Percentiles rank a stretch among this genome's conserved stretches.
These are phyloP conservation scores for Indicator maculatus DNA, from an alignment of 2,113 vertebrate genomes.

Conservation along the genomic window DNA sequence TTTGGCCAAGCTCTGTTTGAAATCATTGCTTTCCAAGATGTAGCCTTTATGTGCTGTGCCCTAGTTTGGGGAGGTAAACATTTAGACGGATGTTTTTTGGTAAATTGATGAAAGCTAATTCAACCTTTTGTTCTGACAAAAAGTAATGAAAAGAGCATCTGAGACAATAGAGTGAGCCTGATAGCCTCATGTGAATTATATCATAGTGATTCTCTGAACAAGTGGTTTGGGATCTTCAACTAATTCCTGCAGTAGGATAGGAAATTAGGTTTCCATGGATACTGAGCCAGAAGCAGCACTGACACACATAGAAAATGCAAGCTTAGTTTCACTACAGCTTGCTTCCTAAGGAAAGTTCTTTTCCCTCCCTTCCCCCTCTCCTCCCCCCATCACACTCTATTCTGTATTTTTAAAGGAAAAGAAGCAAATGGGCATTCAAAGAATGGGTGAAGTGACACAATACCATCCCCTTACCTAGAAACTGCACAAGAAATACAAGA, in stretches of 20 bases:
- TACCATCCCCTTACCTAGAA: not conserved
- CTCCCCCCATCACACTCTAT: fast-evolving
- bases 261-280: constrained; percentile 68
- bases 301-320: not conserved
- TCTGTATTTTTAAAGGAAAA: not conserved
- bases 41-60: not conserved
- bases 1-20: not conserved
- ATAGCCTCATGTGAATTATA: not conserved
- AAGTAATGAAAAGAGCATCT: not conserved
- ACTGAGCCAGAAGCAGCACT: constrained; percentile 38
- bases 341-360: not conserved
- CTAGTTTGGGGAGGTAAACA: not conserved
- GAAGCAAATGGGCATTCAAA: not conserved
- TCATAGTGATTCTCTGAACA: constrained; percentile 1
- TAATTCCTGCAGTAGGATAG: constrained; percentile 50
- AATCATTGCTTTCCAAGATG: not conserved
- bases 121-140: not conserved
- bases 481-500: not conserved
- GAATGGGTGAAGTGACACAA: not conserved
- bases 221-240: constrained; percentile 13
- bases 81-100: not conserved
- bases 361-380: no score
- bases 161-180: not conserved
- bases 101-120: not conserved
- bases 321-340: not conserved